Conservation (phyloP, 2,113 vertebrate species). For the Rafetus swinhoei region DNA sequence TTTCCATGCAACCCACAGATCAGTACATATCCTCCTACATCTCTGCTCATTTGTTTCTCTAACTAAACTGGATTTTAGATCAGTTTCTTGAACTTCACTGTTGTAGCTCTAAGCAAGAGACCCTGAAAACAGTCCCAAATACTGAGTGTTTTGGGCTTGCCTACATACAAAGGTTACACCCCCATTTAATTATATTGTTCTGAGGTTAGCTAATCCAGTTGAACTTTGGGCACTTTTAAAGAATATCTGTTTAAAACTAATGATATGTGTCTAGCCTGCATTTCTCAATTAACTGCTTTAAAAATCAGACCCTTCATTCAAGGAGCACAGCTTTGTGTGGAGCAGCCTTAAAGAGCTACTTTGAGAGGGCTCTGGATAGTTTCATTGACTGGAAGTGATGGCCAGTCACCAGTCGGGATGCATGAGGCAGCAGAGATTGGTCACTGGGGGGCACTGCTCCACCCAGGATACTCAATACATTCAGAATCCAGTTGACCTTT, state of each 20-base stretch:
- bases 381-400: neutral
- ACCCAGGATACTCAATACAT: neutral
- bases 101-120: neutral
- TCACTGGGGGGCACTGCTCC: neutral
- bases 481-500: neutral
- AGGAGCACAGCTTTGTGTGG: neutral
- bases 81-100: conserved; percentile 6
- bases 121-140: neutral
- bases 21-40: neutral
- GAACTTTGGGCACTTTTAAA: neutral
- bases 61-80: neutral
- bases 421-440: conserved; percentile 32
- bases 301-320: conserved; percentile 52
- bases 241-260: neutral
- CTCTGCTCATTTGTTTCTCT: neutral
- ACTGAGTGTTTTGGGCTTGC: neutral
- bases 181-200: neutral
- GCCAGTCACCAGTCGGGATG: conserved; percentile 1
- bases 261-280: neutral
- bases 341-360: conserved; percentile 29
- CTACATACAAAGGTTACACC: neutral
- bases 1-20: neutral
- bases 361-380: neutral
- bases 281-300: conserved; percentile 20
- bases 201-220: neutral